These are phyloP conservation scores for Bombus waltoni DNA, from an alignment of 1,140 invertebrate genomes.

Conservation along the genomic window DNA sequence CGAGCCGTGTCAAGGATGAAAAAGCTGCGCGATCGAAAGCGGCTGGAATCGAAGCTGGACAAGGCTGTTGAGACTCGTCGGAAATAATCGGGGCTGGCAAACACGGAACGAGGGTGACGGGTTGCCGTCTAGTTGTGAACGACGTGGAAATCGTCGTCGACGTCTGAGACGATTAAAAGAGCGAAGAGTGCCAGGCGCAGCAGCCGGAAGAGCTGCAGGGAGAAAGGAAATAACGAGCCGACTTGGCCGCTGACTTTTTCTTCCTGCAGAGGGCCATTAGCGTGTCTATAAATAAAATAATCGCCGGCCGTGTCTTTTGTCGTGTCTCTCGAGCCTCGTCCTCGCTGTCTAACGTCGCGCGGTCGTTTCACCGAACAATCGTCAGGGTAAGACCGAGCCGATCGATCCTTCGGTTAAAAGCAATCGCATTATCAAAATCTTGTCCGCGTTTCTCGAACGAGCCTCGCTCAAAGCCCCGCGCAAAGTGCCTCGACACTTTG, in stretches of 20 bases:
- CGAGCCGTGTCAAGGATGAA: neutral
- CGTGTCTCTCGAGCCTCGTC: neutral
- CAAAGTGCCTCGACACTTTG: no score
- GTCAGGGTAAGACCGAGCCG: neutral
- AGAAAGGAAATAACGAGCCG: conserved; percentile 54
- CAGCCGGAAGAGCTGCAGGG: conserved; percentile 17
- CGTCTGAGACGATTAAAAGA: conserved; percentile 26
- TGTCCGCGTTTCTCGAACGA: neutral
- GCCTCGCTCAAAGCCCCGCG: neutral
- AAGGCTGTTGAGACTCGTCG: neutral
- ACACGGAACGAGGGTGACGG: neutral
- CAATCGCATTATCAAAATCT: neutral
- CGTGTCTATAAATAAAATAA: conserved; percentile 58
- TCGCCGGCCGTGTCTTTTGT: conserved; percentile 42
- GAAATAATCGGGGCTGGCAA: conserved; percentile 30
- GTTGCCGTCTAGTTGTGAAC: conserved; percentile 7
- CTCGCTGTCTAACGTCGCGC: neutral
- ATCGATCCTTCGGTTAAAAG: neutral
- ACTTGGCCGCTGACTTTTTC: conserved; percentile 18
- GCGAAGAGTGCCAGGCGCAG: conserved; percentile 33
- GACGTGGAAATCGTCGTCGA: conserved; percentile 27
- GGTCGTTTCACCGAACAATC: neutral
- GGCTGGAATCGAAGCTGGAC: neutral
- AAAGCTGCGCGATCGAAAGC: neutral
- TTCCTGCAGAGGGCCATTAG: conserved; percentile 45